Base-by-base conservation (phyloP, 2,888 invertebrate genomes). In the Cyaniris semiargus region DNA sequence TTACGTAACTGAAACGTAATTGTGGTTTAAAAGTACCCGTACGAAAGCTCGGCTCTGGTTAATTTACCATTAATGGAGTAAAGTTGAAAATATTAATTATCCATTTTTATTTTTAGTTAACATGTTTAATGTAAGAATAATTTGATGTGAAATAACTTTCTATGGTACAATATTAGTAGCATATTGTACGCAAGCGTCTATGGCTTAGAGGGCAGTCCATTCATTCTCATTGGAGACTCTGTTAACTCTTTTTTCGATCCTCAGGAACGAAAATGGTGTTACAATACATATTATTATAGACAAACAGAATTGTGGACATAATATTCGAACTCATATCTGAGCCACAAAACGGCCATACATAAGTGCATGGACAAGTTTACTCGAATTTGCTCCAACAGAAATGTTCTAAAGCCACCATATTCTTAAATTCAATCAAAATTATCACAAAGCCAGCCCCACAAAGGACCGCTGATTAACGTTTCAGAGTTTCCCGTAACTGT, bases 351-450 rank as follows among this genome's bases (percentile, higher is more conserved):
- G 48, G 44, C 18, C 48, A 53, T 44, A 15, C 48, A 53, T 48
- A 15, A 53, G 48, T 15, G 4, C 48, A 53, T 18, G 48, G 48
- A 53, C 48, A 53, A 18, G 18, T 18, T 13, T 13, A 3, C 13
- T 13, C 10, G 13, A 60, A 60, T 13, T 3, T 2, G 21, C 3
- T 10, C 21, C 60, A 10, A 27, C 27, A 27, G 66, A 27, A 66
- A 66, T 66, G 27, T 66, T 66, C 66, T 66, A 31, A 13, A 18
- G 66, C 66, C 27, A 31, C 66, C 66, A 66, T 27, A 66, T 66
- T 66, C 66, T 66, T 18, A 66, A 66, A 66, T 31, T 66, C 27
- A 66, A 66, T 66, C 66, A 66, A 66, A 66, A 27, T 66, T 27
- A 66, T 66, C 66, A 66, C 66, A 66, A 66, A 66, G 27, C 66